Base-by-base conservation (phyloP, 2,797 vertebrate genomes). In the Denticeps clupeoides region DNA sequence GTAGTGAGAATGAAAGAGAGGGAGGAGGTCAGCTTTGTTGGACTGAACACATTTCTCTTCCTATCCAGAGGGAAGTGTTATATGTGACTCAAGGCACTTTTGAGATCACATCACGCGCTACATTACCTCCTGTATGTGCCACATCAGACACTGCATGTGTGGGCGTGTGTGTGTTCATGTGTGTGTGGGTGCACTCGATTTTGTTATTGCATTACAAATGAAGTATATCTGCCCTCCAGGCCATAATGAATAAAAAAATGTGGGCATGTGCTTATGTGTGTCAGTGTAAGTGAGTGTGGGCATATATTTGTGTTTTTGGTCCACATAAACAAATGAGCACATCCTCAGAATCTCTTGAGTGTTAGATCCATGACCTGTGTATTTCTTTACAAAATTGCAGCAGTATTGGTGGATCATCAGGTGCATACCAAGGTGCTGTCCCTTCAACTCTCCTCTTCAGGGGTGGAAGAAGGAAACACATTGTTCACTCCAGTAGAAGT, bases 31-130 rank as follows among this genome's bases (percentile, higher is more conserved):
- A 37, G 45, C 22, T 27, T 27, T 43, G 11, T 38, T 18, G 41
- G 11, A 12, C 7, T 28, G 43, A 22, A 32, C 48, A 55, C 31
- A 47, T 40, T 54, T 31, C 45, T 29, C 32, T 15, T 9, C 2
- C 12, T 9, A 33, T 27, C 21, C 29, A 23, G n/a, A 25, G 46
- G 31, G 11, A 26, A 49, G 7, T 26, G 25, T 32, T 35, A 15
- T 27, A 25, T 47, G 33, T 29, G 27, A 28, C 19, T 16, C 27
- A 23, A 10, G 3, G 25, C 10, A 23, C 26, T 35, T 33, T 19
- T 49, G 37, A 51, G 47, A 62, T 50, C 59, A 40, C 44, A 55
- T 51, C 51, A 48, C 32, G 58, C 31, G 44, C 42, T 50, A 47
- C 43, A 43, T 54, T 50, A 47, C 46, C 42, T 33, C 35, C 31